Percentiles rank a stretch among this genome's conserved stretches.
Evolutionary conservation across 2,888 invertebrate species (phyloP).

Genomic region (Drosophila stalkeri): DNA sequence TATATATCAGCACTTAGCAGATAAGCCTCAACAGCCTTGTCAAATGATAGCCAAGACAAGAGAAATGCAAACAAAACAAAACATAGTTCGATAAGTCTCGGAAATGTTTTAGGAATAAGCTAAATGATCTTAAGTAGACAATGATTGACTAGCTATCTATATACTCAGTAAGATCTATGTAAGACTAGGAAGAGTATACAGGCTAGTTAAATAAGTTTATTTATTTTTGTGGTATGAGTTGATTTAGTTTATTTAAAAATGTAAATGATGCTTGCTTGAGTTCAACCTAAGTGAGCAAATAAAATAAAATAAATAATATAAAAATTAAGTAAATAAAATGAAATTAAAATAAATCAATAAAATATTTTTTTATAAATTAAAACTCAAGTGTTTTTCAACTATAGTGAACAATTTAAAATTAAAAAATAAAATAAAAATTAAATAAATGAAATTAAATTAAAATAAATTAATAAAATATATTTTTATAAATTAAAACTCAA

Average conservation of each 20-base stretch:
- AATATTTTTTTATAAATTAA: too few species aligned
- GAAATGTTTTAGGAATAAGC: background rate
- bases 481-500: too few species aligned
- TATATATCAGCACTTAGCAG: background rate
- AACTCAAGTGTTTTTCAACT: too few species aligned
- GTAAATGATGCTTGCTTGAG: too few species aligned
- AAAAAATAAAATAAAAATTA: too few species aligned
- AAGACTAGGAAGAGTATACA: background rate
- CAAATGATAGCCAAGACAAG: constrained; percentile 26
- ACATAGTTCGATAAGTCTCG: constrained; percentile 2
- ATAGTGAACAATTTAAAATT: too few species aligned
- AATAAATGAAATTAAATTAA: too few species aligned
- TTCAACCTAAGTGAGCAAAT: too few species aligned
- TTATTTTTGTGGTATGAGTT: background rate
- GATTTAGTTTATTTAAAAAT: background rate
- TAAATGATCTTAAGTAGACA: background rate
- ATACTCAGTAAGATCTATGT: constrained; percentile 9
- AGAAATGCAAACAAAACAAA: constrained; percentile 37
- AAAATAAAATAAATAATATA: too few species aligned
- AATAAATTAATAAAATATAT: too few species aligned
- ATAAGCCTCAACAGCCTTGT: constrained; percentile 38
- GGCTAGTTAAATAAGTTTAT: background rate
- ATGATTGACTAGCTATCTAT: background rate
- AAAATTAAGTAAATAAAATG: too few species aligned
- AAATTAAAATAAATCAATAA: too few species aligned